Base-by-base conservation (phyloP, 2,113 vertebrate genomes). In the Anarrhichthys ocellatus region DNA sequence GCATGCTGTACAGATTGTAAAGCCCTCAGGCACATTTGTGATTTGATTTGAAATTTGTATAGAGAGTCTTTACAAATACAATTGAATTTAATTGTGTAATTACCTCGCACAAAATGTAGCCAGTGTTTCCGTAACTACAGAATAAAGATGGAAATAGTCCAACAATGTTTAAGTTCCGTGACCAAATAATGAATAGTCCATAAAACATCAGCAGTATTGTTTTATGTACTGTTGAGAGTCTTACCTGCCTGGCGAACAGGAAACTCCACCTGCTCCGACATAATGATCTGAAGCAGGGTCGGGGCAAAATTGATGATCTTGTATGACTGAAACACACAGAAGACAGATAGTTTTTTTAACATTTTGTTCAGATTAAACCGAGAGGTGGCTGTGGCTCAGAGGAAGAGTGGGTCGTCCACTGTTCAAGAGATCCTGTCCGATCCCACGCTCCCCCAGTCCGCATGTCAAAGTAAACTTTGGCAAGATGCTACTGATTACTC, bases 251-350 rank as follows among this genome's bases (percentile, higher is more conserved):
- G 98, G 17, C 98, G 96, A 38, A 99, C 97, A 56, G 98, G 98
- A 84, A 99, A 99, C 88, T 99, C 98, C 91, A 99, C 98, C 90
- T 98, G 97, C 84, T 99, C 98, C 0, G 98, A 99, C 61, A 98
- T 95, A 27, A 99, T 98, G 92, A 99, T 99, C 89, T 98, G 97
- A 76, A 99, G 97, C 73, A 99, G 94, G 48, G 97, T 99, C 27
- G 98, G 98, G 68, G 98, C 97, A 87, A 99, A 99, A 94, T 98
- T 98, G 95, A 99, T 99, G 89, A 99, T 99, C 94, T 99, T 99
- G 94, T 97, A 99, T 42, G 98, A 99, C 98, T 99, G 95, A 88
- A 96, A 96, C 52, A 87, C 15, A 88, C 9, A 44, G 32, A 62
- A 32, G 20, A 32, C 6, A 69, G 46, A 68, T 2, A 18, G 1